Evolutionary conservation across 2,797 vertebrate genomes (phyloP).

Genomic region (Sebastes hubbsi): DNA sequence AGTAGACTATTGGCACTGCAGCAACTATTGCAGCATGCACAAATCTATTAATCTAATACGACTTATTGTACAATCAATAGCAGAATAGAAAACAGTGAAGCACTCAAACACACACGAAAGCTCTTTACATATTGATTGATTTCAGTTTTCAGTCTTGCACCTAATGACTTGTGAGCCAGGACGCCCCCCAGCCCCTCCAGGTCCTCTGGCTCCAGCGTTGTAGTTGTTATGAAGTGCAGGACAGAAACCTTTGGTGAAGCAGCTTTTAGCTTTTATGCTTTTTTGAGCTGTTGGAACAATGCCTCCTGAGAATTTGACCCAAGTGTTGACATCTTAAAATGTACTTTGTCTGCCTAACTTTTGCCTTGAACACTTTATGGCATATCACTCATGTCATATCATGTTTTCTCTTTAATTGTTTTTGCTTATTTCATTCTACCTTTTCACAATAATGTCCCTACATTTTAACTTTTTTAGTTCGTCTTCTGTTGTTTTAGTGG

Average conservation of each 20-base stretch:
- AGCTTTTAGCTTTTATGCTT: background rate
- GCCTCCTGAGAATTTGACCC: background rate
- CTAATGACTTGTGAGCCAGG: background rate
- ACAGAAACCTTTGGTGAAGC: background rate
- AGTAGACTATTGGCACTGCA: background rate
- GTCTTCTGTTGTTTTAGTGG: background rate
- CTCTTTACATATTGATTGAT: background rate
- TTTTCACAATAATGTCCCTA: background rate
- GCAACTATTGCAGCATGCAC: background rate
- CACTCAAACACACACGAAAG: background rate
- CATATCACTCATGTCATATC: background rate
- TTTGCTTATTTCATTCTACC: background rate
- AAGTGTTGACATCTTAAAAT: background rate
- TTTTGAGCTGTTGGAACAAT: background rate
- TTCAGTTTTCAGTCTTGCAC: background rate
- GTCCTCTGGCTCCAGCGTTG: background rate
- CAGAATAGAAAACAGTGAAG: background rate
- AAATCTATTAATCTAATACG: background rate
- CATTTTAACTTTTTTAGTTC: background rate
- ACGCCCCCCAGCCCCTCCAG: background rate
- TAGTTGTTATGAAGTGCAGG: background rate
- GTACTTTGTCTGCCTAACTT: background rate
- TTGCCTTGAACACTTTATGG: background rate
- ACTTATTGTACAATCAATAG: background rate
- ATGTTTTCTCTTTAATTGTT: background rate